phyloP scores from a whole-genome alignment of 2,797 vertebrate genomes.

The Brachyrhaphis roseni region DNA sequence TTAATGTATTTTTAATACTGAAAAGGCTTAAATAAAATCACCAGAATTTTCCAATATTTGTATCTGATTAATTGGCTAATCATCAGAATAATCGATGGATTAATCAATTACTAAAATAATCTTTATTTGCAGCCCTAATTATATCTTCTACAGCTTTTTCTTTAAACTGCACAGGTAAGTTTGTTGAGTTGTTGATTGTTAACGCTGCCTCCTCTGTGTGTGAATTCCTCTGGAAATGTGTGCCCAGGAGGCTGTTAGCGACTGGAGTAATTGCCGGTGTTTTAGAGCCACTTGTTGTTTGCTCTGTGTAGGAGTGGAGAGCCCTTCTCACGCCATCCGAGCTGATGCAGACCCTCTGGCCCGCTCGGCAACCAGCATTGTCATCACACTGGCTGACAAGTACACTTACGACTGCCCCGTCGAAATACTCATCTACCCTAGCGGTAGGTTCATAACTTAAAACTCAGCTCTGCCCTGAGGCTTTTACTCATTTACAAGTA shows the following conservation, averaged over 20 bases:
- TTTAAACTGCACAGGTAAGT: neutral
- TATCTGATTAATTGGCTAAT: too few relatives aligned
- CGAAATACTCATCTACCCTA: slow-evolving; percentile 94
- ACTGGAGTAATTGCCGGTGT: neutral
- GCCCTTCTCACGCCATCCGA: slow-evolving; percentile 93
- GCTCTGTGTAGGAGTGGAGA: slow-evolving; percentile 88
- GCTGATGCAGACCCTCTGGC: slow-evolving; percentile 92
- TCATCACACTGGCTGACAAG: slow-evolving; percentile 92
- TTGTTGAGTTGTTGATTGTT: neutral
- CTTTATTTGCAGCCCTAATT: neutral
- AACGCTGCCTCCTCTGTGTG: neutral
- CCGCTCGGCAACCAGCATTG: slow-evolving; percentile 87
- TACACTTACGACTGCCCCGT: slow-evolving; percentile 97
- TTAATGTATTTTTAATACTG: too few relatives aligned
- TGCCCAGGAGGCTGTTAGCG: neutral
- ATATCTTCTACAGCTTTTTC: neutral
- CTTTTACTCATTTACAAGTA: slow-evolving; percentile 12
- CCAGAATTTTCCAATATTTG: too few relatives aligned
- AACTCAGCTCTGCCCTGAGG: neutral
- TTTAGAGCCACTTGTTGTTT: slow-evolving; percentile 28
- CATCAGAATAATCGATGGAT: too few relatives aligned
- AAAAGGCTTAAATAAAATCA: too few relatives aligned
- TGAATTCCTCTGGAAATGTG: neutral
- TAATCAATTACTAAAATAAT: too few relatives aligned
- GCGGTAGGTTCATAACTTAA: slow-evolving; percentile 80